Evolutionary conservation across 2,113 vertebrate species (phyloP).

Genomic region (Corvus moneduloides): DNA sequence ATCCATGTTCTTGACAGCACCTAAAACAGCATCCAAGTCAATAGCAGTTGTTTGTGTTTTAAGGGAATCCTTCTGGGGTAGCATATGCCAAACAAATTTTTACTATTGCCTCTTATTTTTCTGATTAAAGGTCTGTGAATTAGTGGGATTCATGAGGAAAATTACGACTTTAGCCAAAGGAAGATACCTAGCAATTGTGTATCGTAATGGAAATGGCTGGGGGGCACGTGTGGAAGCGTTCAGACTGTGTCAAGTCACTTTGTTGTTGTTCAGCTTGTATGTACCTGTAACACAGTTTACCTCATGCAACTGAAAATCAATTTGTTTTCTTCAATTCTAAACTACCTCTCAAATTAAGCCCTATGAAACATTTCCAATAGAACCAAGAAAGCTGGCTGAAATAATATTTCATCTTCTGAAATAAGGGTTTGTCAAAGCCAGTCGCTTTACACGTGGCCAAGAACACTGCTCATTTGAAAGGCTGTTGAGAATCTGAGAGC

Average conservation of each 20-base stretch:
- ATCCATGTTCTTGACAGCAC: conserved; percentile 17
- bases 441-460: not conserved
- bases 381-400: conserved; percentile 51
- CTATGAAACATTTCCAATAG: conserved; percentile 51
- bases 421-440: conserved; percentile 44
- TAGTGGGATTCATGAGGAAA: not conserved
- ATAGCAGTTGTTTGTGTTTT: not conserved
- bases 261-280: conserved; percentile 49
- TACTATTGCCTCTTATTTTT: not conserved
- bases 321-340: conserved; percentile 45
- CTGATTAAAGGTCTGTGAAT: not conserved
- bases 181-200: not conserved
- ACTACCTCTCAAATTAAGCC: conserved; percentile 46
- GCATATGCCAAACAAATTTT: not conserved
- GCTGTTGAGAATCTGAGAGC: not conserved
- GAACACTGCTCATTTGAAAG: conserved; percentile 44
- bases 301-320: conserved; percentile 49
- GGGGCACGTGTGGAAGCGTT: not conserved
- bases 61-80: not conserved
- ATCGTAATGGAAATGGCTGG: not conserved
- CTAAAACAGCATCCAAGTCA: conserved; percentile 25
- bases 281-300: conserved; percentile 28
- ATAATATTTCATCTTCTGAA: conserved; percentile 50
- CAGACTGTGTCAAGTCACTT: not conserved
- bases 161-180: not conserved